Evolutionary conservation across 2,888 invertebrate genomes (phyloP).

Genomic region (Ganaspis brasiliensis): DNA sequence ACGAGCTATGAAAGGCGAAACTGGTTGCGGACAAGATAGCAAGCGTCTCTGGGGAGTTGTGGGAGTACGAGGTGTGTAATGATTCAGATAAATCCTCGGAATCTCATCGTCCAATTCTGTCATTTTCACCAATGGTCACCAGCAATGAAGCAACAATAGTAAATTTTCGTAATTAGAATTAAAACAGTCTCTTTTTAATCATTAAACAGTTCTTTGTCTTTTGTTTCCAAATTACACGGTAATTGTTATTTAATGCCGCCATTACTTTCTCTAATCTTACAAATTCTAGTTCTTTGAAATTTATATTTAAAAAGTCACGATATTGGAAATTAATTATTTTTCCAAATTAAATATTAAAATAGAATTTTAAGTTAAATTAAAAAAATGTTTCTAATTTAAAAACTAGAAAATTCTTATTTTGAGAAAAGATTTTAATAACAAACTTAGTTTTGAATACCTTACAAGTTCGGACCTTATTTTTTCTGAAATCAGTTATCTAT

Average conservation of each 20-base stretch:
- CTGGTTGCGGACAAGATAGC: conserved; percentile 71
- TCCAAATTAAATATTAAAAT: too few species aligned
- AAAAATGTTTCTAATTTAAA: too few species aligned
- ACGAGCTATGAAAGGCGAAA: conserved; percentile 62
- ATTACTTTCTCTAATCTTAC: too few species aligned
- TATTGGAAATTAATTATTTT: too few species aligned
- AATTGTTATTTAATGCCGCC: neutral
- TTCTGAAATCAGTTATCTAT: too few species aligned
- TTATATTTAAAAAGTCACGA: too few species aligned
- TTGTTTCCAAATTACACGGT: neutral
- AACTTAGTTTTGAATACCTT: too few species aligned
- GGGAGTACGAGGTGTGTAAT: conserved; percentile 71
- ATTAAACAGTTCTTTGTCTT: neutral
- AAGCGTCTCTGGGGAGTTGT: conserved; percentile 72
- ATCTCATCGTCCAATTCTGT: conserved; percentile 62
- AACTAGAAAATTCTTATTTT: too few species aligned
- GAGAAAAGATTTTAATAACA: too few species aligned
- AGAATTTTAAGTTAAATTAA: too few species aligned
- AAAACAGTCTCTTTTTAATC: neutral
- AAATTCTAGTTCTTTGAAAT: too few species aligned
- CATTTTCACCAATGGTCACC: conserved; percentile 46
- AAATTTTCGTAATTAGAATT: conserved; percentile 29
- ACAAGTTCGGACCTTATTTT: too few species aligned
- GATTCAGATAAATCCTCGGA: conserved; percentile 65
- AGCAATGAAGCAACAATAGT: conserved; percentile 43